Base-by-base conservation (phyloP, 2,888 invertebrate species). In the Netelia virgata region DNA sequence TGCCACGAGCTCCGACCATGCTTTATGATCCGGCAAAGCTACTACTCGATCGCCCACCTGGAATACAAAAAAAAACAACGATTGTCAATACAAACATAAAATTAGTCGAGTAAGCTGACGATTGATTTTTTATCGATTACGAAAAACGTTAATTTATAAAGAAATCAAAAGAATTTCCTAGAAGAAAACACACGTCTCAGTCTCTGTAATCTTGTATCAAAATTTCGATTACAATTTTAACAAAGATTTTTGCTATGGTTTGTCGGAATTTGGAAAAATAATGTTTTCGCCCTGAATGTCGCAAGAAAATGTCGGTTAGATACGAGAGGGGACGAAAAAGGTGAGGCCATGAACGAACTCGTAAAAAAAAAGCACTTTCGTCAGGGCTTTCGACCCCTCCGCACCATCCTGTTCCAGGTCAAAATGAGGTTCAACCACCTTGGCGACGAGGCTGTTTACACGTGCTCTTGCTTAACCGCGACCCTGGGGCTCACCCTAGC, bases 1-100 rank as follows among this genome's bases (percentile, higher is more conserved):
- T 1, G 96, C 94, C 8, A 97, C 97, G 84, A 97, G 94, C 94
- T 98, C 98, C 8, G 98, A 97, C 98, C 98, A 98, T 1, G 97
- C 97, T 89, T 95, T 95, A 94, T 96, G 97, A 94, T 98, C 97
- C 0, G 97, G 97, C 81, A 98, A 95, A 0, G 97, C 98, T 10
- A 97, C 97, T 18, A 98, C 98, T 92, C 96, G 95, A 92, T 97
- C 97, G 64, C 97, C 97, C 88, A 97, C 96, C 97, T 97, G 92
- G 70, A 88, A 85, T 72, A 87, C 1, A 43, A 78, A 59, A 77
- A 79, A 66, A 53, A 78, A 50, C 2, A 57, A 57, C 11, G 18
- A 59, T 8, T 36, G 2, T 61, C 0, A 57, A n/a, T 41, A 43
- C 6, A 6, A 59, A 41, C 10, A 8, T 20, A 47, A 47, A 47